Base-by-base conservation (phyloP, 2,113 vertebrate species). In the Octodon degus region DNA sequence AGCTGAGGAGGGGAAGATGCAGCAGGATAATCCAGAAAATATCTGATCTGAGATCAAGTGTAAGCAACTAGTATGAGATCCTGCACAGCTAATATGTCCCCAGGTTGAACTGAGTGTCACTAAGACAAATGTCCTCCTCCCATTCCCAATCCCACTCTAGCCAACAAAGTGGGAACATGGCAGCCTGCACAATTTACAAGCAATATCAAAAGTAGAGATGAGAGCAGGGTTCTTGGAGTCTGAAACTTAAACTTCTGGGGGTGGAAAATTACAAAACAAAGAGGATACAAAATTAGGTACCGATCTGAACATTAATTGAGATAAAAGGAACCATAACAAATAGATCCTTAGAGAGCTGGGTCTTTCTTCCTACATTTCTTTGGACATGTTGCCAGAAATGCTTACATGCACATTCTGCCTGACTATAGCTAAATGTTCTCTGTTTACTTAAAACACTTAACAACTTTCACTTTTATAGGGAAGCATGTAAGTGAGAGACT, bases 41-140 rank as follows among this genome's bases (percentile, higher is more conserved):
- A 94, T 91, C 37, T 17, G 30, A 80, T 2, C 34, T 27, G 89
- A 96, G 91, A 67, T 94, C 87, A 95, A 95, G 77, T 95, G 65
- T 77, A 83, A 86, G 87, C 86, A 97, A 79, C n/a, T 77, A 65
- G 91, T 19, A 20, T 0, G 11, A 89, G 62, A 80, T 81, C n/a
- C 92, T 76, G 20, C 68, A 89, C 55, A 83, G 58, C 67, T 96
- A 89, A 95, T 76, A 25, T 79, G 60, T 93, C 67, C 89, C 94
- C 13, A 55, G 47, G 93, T 86, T 84, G 68, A 95, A 25, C 19
- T 65, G 47, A 95, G 25, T 76, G 89, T 86, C 62, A 47, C 2
- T 22, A 47, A 81, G 40, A 37, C 22, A 74, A 19, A n/a, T 7
- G 14, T 43, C 9, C 30, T 92, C 47, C 30, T 82, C 13, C 22